Percentiles rank a stretch among this genome's conserved stretches.
Conservation (phyloP, 2,113 vertebrate species). For the Ictalurus furcatus region DNA sequence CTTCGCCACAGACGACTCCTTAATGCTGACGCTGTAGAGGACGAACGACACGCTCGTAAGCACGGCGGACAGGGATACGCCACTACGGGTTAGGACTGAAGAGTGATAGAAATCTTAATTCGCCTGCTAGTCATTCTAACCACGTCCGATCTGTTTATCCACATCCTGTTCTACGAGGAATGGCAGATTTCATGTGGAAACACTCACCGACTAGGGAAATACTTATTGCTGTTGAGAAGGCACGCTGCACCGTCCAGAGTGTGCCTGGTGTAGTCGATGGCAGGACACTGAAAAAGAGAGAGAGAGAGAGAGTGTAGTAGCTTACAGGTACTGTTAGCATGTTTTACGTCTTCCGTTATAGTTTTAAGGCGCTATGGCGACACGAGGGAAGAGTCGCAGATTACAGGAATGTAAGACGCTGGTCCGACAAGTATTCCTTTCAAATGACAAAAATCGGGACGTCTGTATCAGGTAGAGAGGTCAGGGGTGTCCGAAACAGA, state of each 20-base stretch:
- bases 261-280: slow-evolving; percentile 98
- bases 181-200: neutral
- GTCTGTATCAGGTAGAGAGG: neutral
- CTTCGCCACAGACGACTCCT: slow-evolving; percentile 99
- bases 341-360: neutral
- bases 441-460: neutral
- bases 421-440: neutral
- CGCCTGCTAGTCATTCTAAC: too few species aligned
- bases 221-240: slow-evolving; percentile 99
- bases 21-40: slow-evolving; percentile 93
- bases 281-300: slow-evolving; percentile 83
- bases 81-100: neutral
- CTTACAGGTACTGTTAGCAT: neutral
- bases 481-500: neutral
- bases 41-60: neutral
- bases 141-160: neutral
- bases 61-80: neutral
- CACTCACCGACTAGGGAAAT: slow-evolving; percentile 96
- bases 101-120: neutral
- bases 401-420: neutral
- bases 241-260: slow-evolving; percentile 98
- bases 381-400: neutral
- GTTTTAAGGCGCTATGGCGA: neutral
- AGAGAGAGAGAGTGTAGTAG: neutral
- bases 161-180: neutral